These are phyloP conservation scores for Piaya cayana DNA, from an alignment of 2,113 vertebrate genomes.

Conservation along the genomic window DNA sequence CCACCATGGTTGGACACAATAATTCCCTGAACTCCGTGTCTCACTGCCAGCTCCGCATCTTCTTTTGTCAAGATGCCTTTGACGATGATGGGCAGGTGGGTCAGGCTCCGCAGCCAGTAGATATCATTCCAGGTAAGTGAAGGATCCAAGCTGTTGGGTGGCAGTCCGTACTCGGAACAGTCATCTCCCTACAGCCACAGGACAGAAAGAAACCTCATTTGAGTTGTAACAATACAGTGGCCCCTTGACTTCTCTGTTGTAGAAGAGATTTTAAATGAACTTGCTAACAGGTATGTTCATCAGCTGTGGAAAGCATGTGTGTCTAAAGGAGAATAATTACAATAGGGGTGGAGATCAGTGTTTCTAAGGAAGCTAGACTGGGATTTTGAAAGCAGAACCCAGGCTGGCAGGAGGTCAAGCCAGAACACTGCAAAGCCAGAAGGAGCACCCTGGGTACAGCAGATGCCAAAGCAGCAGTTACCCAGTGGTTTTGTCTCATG, in stretches of 20 bases:
- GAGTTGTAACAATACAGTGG: not conserved
- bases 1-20: slow-evolving; percentile 97
- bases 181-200: slow-evolving; percentile 68
- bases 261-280: not conserved
- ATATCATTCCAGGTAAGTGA: slow-evolving; percentile 92
- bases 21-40: slow-evolving; percentile 89
- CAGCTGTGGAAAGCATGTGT: not conserved
- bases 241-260: not conserved
- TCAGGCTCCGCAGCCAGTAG: slow-evolving; percentile 86
- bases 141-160: slow-evolving; percentile 80
- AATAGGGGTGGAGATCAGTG: not conserved
- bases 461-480: slow-evolving; percentile 8
- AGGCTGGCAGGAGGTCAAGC: not conserved
- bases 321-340: not conserved
- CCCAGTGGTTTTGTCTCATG: not conserved
- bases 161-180: slow-evolving; percentile 70
- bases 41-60: slow-evolving; percentile 91
- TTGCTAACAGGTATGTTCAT: not conserved
- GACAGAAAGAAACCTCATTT: not conserved
- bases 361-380: not conserved
- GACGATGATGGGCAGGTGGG: slow-evolving; percentile 90
- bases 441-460: not conserved
- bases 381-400: not conserved
- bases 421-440: not conserved
- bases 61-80: slow-evolving; percentile 97